phyloP scores from a whole-genome alignment of 1,140 invertebrate genomes.

The Ceratina calcarata region DNA sequence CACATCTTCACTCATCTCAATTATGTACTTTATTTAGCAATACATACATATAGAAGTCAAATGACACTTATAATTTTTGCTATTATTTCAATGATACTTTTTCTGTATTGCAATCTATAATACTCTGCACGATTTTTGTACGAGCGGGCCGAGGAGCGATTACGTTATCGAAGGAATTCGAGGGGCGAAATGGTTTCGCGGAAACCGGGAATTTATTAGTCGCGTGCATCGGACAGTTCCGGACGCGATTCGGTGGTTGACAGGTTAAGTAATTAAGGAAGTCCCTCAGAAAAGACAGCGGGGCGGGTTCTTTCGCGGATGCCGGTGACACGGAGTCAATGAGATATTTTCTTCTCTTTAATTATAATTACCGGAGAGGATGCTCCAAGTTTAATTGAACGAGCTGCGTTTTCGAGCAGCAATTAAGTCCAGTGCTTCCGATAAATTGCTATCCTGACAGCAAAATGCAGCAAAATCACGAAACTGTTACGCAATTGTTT shows the following conservation, averaged over 20 bases:
- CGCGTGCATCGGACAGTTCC: conserved; percentile 52
- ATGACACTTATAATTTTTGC: no score
- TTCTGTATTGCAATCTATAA: no score
- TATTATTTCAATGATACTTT: no score
- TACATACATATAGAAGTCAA: no score
- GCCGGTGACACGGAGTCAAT: conserved; percentile 44
- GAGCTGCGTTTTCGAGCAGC: conserved; percentile 6
- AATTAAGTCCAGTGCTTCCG: conserved; percentile 4
- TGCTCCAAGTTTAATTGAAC: conserved; percentile 44
- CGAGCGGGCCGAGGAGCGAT: conserved; percentile 6
- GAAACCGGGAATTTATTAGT: conserved; percentile 57
- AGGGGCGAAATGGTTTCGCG: conserved; percentile 23
- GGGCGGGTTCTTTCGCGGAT: conserved; percentile 32
- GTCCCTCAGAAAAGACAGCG: not conserved
- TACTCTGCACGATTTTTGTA: not conserved
- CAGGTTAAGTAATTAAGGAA: conserved; percentile 58
- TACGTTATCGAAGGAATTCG: conserved; percentile 13
- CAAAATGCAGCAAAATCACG: no score
- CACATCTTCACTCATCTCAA: no score
- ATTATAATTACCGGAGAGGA: conserved; percentile 46
- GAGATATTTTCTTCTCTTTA: conserved; percentile 52
- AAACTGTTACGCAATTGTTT: no score
- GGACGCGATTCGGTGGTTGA: conserved; percentile 34
- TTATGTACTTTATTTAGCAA: no score
- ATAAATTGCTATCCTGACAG: not conserved